A percentile compares a stretch with the other conserved stretches of the same genome.
Conservation (phyloP, 1,140 invertebrate species). For the Hypsibius dujardini region DNA sequence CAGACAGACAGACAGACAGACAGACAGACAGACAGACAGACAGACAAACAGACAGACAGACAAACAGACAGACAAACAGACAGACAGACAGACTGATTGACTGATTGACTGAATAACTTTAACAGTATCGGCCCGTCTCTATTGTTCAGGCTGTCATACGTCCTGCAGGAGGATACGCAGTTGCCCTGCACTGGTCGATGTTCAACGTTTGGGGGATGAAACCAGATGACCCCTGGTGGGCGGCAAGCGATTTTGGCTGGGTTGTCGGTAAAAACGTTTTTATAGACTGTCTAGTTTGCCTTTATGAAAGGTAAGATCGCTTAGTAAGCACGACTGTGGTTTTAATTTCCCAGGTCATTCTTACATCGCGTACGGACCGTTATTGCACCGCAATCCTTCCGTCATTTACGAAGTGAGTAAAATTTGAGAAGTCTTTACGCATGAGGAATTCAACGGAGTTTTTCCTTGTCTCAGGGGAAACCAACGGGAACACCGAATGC, state of each 20-base stretch:
- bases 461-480: slow-evolving; percentile 44
- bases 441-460: neutral
- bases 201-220: slow-evolving; percentile 59
- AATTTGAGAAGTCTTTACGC: neutral
- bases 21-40: too few species aligned
- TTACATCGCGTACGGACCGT: slow-evolving; percentile 76
- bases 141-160: slow-evolving; percentile 55
- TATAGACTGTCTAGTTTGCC: too few species aligned
- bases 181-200: slow-evolving; percentile 64
- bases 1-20: too few species aligned
- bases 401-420: slow-evolving; percentile 64
- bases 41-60: too few species aligned
- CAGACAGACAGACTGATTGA: too few species aligned
- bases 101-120: too few species aligned
- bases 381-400: slow-evolving; percentile 59
- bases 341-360: too few species aligned
- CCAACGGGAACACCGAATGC: slow-evolving; percentile 78
- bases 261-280: too few species aligned
- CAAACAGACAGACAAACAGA: too few species aligned
- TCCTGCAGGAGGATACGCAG: slow-evolving; percentile 59
- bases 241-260: slow-evolving; percentile 70
- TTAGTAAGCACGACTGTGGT: too few species aligned
- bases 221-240: slow-evolving; percentile 63
- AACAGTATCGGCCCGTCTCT: too few species aligned
- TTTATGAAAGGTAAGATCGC: too few species aligned